Evolutionary conservation across 2,888 invertebrate genomes (phyloP).

Genomic region (Lumbricus terrestris): DNA sequence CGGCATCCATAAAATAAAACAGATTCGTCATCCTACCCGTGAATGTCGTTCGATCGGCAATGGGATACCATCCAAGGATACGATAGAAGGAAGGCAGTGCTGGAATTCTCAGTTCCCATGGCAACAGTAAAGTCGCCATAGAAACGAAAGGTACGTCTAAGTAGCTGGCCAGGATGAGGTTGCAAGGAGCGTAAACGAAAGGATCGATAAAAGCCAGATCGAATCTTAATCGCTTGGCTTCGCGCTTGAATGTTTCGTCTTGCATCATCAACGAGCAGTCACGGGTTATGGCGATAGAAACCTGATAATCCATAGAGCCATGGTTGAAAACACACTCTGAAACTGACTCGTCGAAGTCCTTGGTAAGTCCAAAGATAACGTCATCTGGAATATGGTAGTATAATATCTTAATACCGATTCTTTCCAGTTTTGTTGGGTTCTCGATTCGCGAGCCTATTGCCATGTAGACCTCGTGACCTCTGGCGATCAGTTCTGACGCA

Average conservation of each 20-base stretch:
- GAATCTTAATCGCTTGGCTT: conserved; percentile 5
- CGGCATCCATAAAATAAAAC: neutral
- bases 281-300: neutral
- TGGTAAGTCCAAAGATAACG: neutral
- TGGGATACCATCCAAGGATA: neutral
- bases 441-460: neutral
- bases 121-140: neutral
- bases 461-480: conserved; percentile 29
- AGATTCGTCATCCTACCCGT: neutral
- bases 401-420: neutral
- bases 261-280: conserved; percentile 13
- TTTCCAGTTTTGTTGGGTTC: neutral
- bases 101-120: conserved; percentile 22
- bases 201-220: conserved; percentile 19
- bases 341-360: neutral
- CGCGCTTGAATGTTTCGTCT: conserved; percentile 13
- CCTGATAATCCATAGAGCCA: neutral
- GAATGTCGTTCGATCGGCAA: neutral
- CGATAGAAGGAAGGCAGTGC: conserved; percentile 17
- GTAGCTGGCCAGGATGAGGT: conserved; percentile 7
- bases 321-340: neutral
- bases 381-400: neutral
- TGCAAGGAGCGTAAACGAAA: neutral
- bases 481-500: conserved; percentile 18
- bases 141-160: conserved; percentile 19